These are phyloP conservation scores for Manacus vitellinus DNA, from an alignment of 2,113 vertebrate species.

Conservation along the genomic window DNA sequence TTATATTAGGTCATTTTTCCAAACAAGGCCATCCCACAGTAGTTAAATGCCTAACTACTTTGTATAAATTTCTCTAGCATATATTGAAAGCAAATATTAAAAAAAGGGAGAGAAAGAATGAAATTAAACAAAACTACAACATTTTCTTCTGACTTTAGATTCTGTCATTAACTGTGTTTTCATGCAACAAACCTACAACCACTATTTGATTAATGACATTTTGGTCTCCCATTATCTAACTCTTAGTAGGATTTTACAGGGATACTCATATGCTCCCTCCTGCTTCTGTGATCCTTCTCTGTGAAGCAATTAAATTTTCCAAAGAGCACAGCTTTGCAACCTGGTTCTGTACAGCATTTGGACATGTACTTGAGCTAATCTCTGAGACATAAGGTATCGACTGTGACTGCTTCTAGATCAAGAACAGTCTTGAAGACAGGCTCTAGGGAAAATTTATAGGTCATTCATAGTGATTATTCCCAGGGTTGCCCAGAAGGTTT, in stretches of 20 bases:
- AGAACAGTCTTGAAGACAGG: background rate
- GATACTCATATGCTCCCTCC: background rate
- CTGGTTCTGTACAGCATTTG: background rate
- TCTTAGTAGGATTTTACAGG: background rate
- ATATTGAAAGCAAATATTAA: background rate
- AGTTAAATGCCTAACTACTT: background rate
- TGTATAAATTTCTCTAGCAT: background rate
- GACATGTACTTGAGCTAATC: background rate
- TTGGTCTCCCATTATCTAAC: background rate
- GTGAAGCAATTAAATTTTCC: background rate
- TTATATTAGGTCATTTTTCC: slow-evolving; percentile 5
- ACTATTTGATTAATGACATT: background rate
- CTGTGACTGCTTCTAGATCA: background rate
- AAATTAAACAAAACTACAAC: background rate
- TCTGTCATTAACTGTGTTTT: background rate
- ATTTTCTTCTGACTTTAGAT: background rate
- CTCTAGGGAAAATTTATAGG: background rate
- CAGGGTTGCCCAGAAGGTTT: background rate
- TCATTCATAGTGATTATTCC: background rate
- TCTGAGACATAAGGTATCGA: background rate
- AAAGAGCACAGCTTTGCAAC: background rate
- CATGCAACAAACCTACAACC: background rate
- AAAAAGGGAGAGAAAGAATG: background rate
- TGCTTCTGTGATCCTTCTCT: background rate
- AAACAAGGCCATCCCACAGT: background rate